Conservation (phyloP, 2,113 vertebrate species). For the Caracal caracal region DNA sequence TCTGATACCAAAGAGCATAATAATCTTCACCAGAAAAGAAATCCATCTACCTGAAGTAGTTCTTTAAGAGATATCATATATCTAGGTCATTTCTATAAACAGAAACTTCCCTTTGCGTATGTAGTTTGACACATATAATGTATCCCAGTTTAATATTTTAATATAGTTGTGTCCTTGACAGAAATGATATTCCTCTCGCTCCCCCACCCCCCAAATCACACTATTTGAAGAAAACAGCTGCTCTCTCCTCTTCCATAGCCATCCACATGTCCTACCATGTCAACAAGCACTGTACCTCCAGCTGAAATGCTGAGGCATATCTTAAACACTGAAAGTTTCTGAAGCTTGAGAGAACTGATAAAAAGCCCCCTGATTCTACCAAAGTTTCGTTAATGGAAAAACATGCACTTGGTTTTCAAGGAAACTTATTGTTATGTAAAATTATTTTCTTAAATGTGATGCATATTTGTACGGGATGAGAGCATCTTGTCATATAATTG, state of each 20-base stretch:
- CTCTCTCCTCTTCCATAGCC: neutral
- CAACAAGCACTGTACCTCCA: neutral
- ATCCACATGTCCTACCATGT: neutral
- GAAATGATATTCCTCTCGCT: neutral
- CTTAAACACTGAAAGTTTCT: slow-evolving; percentile 49
- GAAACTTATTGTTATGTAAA: slow-evolving; percentile 61
- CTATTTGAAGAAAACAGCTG: neutral
- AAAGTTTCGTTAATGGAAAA: slow-evolving; percentile 56
- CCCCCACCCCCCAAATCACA: neutral
- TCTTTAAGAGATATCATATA: slow-evolving; percentile 20
- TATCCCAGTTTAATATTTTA: slow-evolving; percentile 41
- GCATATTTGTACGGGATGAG: slow-evolving; percentile 42
- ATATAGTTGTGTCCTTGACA: neutral
- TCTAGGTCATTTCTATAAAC: slow-evolving; percentile 57
- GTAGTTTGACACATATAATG: slow-evolving; percentile 49
- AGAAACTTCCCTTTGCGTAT: neutral
- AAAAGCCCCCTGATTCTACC: slow-evolving; percentile 30
- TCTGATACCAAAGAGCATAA: neutral
- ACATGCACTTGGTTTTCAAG: slow-evolving; percentile 52
- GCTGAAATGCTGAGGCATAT: neutral
- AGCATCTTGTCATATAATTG: slow-evolving; percentile 28
- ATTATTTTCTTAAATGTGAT: slow-evolving; percentile 64
- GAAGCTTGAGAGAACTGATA: slow-evolving; percentile 31
- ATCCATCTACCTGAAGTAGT: neutral
- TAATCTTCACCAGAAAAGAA: neutral